Evolutionary conservation across 53 echinoderm and acorn worm species (phyloP).

Genomic region (Pentamera pediparva): DNA sequence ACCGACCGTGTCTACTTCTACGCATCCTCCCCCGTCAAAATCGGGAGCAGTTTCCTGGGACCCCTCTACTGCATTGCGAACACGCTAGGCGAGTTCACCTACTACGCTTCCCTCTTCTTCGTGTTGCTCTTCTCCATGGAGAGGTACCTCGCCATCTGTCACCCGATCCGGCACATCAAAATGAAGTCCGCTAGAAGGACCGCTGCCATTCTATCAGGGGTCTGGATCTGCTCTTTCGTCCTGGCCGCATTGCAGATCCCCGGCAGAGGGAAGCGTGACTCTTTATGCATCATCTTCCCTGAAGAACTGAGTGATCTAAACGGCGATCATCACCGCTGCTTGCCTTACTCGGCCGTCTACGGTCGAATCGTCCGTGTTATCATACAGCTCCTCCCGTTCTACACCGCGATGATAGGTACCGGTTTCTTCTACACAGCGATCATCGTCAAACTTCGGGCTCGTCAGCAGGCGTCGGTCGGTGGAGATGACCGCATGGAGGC

Average conservation of each 20-base stretch:
- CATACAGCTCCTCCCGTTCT: conserved; percentile 14
- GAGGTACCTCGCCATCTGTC: conserved; percentile 14
- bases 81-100: not conserved
- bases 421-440: conserved; percentile 13
- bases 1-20: conserved; percentile 10
- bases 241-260: not conserved
- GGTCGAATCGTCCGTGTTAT: not conserved
- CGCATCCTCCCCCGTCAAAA: not conserved
- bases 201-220: not conserved
- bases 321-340: not conserved
- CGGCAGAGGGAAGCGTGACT: not conserved
- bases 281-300: not conserved
- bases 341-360: not conserved
- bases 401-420: not conserved
- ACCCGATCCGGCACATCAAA: conserved; percentile 1
- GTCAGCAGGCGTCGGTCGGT: not conserved
- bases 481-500: not conserved
- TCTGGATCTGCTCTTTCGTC: not conserved
- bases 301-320: not conserved
- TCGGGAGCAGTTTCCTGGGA: not conserved
- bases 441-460: not conserved
- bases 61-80: not conserved
- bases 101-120: conserved; percentile 14
- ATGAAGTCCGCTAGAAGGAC: not conserved
- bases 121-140: conserved; percentile 10